phyloP scores from a whole-genome alignment of 2,888 invertebrate genomes.

The Azorinus chamasolen region DNA sequence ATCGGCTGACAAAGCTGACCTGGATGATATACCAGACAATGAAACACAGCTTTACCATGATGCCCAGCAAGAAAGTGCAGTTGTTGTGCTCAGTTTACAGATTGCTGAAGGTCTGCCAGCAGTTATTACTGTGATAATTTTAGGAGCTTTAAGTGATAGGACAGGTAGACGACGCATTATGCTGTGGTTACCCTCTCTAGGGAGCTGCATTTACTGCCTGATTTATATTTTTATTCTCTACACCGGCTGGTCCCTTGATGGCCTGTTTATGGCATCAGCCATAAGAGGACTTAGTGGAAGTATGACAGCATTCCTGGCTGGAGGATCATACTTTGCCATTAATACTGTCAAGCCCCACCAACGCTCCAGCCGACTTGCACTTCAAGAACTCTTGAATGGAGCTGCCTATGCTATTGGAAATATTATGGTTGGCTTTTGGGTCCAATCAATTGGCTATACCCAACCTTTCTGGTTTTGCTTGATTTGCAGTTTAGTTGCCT shows the following conservation, averaged over 20 bases:
- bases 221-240: constrained; percentile 80
- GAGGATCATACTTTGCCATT: constrained; percentile 80
- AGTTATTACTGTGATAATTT: constrained; percentile 81
- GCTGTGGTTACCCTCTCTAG: constrained; percentile 84
- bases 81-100: constrained; percentile 80
- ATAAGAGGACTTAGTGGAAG: constrained; percentile 81
- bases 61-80: constrained; percentile 78
- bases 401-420: constrained; percentile 81
- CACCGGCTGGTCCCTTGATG: constrained; percentile 82
- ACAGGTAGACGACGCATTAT: constrained; percentile 83
- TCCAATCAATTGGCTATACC: constrained; percentile 79
- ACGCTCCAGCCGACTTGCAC: constrained; percentile 76
- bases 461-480: constrained; percentile 84
- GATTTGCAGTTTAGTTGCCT: constrained; percentile 77
- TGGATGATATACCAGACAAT: constrained; percentile 45
- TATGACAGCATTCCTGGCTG: constrained; percentile 81
- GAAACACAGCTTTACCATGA: constrained; percentile 62
- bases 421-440: constrained; percentile 83
- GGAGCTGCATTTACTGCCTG: constrained; percentile 80
- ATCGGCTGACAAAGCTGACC: constrained; percentile 36
- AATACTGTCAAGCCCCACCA: constrained; percentile 78
- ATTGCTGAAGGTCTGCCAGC: constrained; percentile 85
- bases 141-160: constrained; percentile 84
- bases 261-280: constrained; percentile 82
- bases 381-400: constrained; percentile 82